These are phyloP conservation scores for Halichoerus grypus DNA, from an alignment of 2,113 vertebrate genomes.

Conservation along the genomic window DNA sequence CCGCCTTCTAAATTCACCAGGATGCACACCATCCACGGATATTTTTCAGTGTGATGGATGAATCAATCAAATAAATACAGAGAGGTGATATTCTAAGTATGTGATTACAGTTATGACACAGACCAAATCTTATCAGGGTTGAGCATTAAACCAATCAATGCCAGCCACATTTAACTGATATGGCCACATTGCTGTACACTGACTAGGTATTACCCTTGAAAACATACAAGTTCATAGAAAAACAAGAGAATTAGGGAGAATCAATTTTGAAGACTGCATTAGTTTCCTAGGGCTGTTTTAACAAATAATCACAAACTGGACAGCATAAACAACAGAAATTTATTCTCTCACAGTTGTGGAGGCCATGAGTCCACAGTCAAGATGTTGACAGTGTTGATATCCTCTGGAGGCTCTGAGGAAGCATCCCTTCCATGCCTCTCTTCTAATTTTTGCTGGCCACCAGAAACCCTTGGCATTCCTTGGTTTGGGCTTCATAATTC, in stretches of 20 bases:
- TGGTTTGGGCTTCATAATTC: not conserved
- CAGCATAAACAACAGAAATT: not conserved
- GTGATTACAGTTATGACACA: not conserved
- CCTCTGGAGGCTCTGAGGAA: not conserved
- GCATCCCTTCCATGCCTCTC: not conserved
- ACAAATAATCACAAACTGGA: not conserved
- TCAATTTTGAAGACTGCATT: not conserved
- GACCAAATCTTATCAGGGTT: not conserved
- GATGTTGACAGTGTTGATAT: rapidly evolving
- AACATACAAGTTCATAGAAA: constrained; percentile 3
- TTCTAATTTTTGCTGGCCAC: not conserved
- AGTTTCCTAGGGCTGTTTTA: not conserved
- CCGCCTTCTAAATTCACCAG: not conserved
- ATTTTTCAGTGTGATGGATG: not conserved
- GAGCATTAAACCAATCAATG: not conserved
- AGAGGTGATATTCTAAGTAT: not conserved
- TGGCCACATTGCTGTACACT: not conserved
- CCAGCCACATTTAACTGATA: not conserved
- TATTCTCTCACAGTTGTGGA: not conserved
- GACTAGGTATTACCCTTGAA: not conserved
- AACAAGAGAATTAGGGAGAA: not conserved
- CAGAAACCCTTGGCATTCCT: not conserved
- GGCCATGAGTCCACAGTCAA: not conserved
- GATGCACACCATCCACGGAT: not conserved
- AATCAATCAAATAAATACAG: not conserved